Evolutionary conservation across 2,888 invertebrate species (phyloP).

Genomic region (Philereme transversata): DNA sequence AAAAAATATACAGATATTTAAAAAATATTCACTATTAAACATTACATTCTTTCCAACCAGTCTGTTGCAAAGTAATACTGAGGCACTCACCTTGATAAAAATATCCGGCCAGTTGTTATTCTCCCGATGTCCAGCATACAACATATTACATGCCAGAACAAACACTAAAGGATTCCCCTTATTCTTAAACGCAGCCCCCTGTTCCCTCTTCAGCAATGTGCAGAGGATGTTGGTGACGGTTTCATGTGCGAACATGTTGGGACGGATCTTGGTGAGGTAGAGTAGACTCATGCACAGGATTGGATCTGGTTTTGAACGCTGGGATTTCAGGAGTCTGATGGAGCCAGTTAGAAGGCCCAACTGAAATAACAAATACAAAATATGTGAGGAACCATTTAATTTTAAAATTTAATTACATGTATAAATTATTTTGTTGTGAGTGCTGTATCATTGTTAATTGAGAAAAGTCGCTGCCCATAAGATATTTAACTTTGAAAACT

Average conservation of each 20-base stretch:
- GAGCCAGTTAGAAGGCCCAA: slow-evolving; percentile 92
- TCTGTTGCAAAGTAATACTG: too few relatives aligned
- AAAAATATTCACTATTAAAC: too few relatives aligned
- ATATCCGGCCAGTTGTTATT: slow-evolving; percentile 95
- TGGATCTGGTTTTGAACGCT: slow-evolving; percentile 93
- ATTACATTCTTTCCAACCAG: too few relatives aligned
- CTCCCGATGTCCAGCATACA: slow-evolving; percentile 92
- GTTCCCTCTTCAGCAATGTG: slow-evolving; percentile 92
- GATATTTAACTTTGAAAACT: too few relatives aligned
- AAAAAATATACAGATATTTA: too few relatives aligned
- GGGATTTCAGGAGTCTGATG: slow-evolving; percentile 90
- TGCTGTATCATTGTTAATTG: too few relatives aligned
- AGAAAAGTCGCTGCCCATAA: too few relatives aligned
- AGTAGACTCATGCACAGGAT: slow-evolving; percentile 90
- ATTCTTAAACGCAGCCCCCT: slow-evolving; percentile 87
- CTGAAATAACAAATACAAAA: slow-evolving; percentile 55
- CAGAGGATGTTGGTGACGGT: slow-evolving; percentile 91
- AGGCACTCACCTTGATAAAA: slow-evolving; percentile 89
- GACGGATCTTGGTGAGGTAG: slow-evolving; percentile 91
- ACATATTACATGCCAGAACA: slow-evolving; percentile 92
- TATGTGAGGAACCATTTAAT: too few relatives aligned
- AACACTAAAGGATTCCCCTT: slow-evolving; percentile 92
- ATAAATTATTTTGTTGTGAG: too few relatives aligned
- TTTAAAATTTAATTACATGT: too few relatives aligned
- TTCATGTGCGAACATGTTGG: slow-evolving; percentile 90